Evolutionary conservation across 2,888 invertebrate species (phyloP), one percentile per base, ranked within the genome.

Genomic region (Tromatobia lineatoria): DNA sequence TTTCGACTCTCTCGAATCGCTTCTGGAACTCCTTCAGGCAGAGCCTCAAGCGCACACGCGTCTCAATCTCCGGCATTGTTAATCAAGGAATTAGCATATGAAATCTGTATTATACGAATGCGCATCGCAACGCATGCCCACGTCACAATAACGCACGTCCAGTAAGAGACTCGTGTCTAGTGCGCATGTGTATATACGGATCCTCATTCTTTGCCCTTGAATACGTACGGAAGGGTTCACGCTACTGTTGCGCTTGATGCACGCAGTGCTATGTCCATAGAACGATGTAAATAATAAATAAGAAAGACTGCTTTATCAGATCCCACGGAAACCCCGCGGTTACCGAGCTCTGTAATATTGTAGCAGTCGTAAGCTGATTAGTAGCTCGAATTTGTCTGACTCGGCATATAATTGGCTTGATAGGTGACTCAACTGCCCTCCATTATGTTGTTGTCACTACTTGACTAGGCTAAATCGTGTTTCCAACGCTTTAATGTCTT

Each of bases 361-460:
- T 90, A 90, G 88, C 90, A 80, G 88, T 87, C 88, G 87, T 92
- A 93, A 93, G 93, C 93, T 93, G 92, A 93, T 93, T 93, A 93
- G 90, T 89, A 88, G 88, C 89, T 90, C 90, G 91, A 93, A 93
- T 93, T 93, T 93, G 91, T 93, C 92, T 90, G 91, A 92, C 90
- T 92, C 67, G 77, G 91, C 90, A 88, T 91, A 91, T 92, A 92
- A 92, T 92, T 92, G 91, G 89, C 90, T 89, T 91, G 89, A 85
- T 75, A 71, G 71, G 57, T 71, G 38, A 61, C 52, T 59, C 47
- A n/a, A 57, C 57, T 45, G 64, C 38, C n/a, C 66, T 69, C 42
- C 57, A 61, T 80, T 38, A n/a, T 23, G 52, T 64, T 52, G 20
- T 75, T 64, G 67, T 74, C 34, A 82, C 61, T 23, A 69, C 76